A percentile compares a stretch with the other conserved stretches of the same genome.
phyloP scores from a whole-genome alignment of 2,888 invertebrate species.

The Drepanosiphum platanoidis region DNA sequence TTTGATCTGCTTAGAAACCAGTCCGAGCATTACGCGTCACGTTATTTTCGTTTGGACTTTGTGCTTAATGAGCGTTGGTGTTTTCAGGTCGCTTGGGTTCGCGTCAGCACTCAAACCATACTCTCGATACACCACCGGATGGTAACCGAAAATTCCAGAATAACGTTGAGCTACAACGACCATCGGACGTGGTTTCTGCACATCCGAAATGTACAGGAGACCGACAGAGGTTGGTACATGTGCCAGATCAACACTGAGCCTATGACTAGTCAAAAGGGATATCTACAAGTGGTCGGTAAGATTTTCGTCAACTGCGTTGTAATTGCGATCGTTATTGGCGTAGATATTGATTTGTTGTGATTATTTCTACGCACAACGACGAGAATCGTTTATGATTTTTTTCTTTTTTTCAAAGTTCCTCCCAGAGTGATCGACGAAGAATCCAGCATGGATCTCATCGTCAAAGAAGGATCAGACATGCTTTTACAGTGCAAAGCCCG shows the following conservation, averaged over 20 bases:
- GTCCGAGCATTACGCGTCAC: too few species aligned
- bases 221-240: constrained; percentile 91
- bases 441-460: constrained; percentile 92
- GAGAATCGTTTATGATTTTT: too few species aligned
- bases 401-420: constrained; percentile 75
- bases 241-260: constrained; percentile 93
- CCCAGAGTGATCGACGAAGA: constrained; percentile 90
- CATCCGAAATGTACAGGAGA: constrained; percentile 86
- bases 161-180: constrained; percentile 87
- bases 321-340: too few species aligned
- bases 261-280: constrained; percentile 88
- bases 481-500: constrained; percentile 87
- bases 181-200: constrained; percentile 92
- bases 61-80: background rate
- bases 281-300: constrained; percentile 90
- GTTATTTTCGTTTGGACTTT: too few species aligned
- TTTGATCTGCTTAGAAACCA: too few species aligned
- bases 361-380: too few species aligned
- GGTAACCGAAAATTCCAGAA: constrained; percentile 89
- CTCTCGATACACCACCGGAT: constrained; percentile 91
- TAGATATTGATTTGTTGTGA: too few species aligned
- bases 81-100: constrained; percentile 87
- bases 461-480: constrained; percentile 88
- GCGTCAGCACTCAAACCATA: constrained; percentile 91
- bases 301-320: too few species aligned